Evolutionary conservation across 2,113 vertebrate genomes (phyloP), one percentile per base, ranked within the genome.

Genomic region (Onychostruthus taczanowskii): DNA sequence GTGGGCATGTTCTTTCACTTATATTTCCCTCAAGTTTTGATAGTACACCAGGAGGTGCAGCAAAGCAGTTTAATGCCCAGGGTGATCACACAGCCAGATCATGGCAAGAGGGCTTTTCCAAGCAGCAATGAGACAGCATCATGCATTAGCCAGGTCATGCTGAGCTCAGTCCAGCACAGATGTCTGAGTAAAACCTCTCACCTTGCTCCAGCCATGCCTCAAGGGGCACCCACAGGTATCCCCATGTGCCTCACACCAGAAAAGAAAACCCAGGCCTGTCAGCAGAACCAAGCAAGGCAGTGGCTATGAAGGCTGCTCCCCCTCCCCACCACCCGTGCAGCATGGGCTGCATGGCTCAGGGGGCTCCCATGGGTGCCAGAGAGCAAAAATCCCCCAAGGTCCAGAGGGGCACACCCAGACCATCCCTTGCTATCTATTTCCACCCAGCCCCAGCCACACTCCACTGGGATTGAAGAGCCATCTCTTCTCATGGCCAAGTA

Each of bases 291-390:
- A 18, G 56, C 24, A 30, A 30, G 19, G 68, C 68, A 74, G 37
- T 0, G 6, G 17, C 20, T 43, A 15, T 10, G 28, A 80, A 35
- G 1, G 41, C 73, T 72, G 28, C 64, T 81, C n/a, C 52, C 11
- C 6, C 28, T 35, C 19, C 6, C 22, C 55, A 23, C 24, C 39
- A 52, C 11, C 61, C 20, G 2, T 2, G 1, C 5, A 1, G 50
- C 0, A 0, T 1, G 0, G 74, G 41, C 33, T 44, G 18, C 28
- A 7, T 4, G 1, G 56, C 47, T 21, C 81, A 24, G 20, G 44
- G 13, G 23, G 43, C 19, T 63, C 63, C 76, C n/a, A 3, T 0
- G 0, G 21, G 35, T 13, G 6, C 63, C 2, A 2, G 30, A 56
- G 37, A 67, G 53, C 53, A 41, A 35, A 72, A 35, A 67, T 9